Percentiles rank a stretch among this genome's conserved stretches.
Evolutionary conservation across 1,140 invertebrate species (phyloP).

Genomic region (Globodera ellingtonae): DNA sequence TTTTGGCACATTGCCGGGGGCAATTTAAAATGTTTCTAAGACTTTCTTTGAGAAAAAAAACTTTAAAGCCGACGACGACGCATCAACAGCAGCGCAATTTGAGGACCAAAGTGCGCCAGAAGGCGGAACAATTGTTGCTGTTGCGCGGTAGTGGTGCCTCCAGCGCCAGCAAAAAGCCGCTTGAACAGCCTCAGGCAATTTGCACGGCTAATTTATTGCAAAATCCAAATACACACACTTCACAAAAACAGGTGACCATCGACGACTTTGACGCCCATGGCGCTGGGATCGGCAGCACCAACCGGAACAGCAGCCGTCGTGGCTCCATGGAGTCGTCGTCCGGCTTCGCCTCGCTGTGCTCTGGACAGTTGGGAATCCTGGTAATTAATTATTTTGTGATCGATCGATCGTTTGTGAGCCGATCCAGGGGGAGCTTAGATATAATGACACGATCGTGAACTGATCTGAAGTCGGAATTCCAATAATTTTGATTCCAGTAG

Average conservation of each 20-base stretch:
- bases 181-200: slow-evolving; percentile 9
- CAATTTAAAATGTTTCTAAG: too few species aligned
- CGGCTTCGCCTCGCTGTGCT: slow-evolving; percentile 44
- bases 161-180: neutral
- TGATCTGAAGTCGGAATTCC: too few species aligned
- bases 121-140: slow-evolving; percentile 33
- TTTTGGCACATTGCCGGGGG: too few species aligned
- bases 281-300: neutral
- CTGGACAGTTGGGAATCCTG: slow-evolving; percentile 33
- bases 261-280: slow-evolving; percentile 17
- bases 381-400: slow-evolving; percentile 1
- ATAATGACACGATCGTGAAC: too few species aligned
- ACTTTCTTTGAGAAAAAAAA: too few species aligned
- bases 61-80: neutral
- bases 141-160: neutral
- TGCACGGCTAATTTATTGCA: too few species aligned
- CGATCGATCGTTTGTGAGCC: too few species aligned
- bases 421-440: too few species aligned
- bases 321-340: slow-evolving; percentile 48
- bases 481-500: too few species aligned
- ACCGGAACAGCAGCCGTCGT: slow-evolving; percentile 20
- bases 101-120: slow-evolving; percentile 28
- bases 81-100: slow-evolving; percentile 1
- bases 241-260: slow-evolving; percentile 24
- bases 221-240: neutral